phyloP scores from a whole-genome alignment of 2,113 vertebrate genomes.

The Gracilinanus agilis region DNA sequence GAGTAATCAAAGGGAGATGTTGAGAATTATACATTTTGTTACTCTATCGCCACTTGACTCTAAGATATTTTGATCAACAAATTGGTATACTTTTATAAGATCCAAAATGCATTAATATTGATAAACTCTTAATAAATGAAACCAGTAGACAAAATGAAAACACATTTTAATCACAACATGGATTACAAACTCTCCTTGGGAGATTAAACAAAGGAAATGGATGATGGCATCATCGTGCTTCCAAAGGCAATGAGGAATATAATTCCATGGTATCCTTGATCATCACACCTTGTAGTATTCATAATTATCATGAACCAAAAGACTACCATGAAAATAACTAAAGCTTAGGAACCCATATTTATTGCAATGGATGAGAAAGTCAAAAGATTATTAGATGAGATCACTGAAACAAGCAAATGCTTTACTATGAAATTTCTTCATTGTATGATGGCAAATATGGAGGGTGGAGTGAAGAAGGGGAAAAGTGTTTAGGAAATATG shows the following conservation, averaged over 20 bases:
- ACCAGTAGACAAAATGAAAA: neutral
- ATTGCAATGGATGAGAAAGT: neutral
- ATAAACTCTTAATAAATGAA: neutral
- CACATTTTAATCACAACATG: neutral
- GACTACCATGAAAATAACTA: too few species aligned
- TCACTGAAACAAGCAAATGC: neutral
- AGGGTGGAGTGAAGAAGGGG: neutral
- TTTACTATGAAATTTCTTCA: neutral
- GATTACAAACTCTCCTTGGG: neutral
- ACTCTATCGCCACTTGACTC: too few species aligned
- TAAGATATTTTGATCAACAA: neutral
- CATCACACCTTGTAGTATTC: neutral
- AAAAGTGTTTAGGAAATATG: neutral
- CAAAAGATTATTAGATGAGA: neutral
- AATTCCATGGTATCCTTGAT: neutral
- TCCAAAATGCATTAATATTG: neutral
- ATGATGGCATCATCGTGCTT: neutral
- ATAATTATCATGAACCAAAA: neutral
- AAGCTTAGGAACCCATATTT: neutral
- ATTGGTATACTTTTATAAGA: neutral
- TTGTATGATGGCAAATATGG: neutral
- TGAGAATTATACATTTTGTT: neutral
- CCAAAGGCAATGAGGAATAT: neutral
- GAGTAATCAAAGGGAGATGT: neutral
- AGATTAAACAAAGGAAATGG: neutral